Conservation (phyloP, 2,113 vertebrate genomes). For the Rhizomys pruinosus region DNA sequence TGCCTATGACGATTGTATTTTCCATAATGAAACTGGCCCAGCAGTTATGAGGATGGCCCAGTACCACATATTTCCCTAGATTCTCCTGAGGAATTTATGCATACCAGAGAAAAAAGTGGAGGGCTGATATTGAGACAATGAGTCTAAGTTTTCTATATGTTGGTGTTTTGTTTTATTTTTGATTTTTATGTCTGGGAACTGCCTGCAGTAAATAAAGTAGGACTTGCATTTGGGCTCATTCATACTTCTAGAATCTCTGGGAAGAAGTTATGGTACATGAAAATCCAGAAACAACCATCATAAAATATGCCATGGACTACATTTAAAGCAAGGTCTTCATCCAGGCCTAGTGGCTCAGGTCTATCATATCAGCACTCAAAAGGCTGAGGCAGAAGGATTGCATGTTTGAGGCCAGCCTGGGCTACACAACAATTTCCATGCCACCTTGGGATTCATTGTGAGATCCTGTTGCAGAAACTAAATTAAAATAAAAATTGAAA, state of each 20-base stretch:
- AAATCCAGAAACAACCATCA: constrained; percentile 18
- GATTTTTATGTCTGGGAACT: not conserved
- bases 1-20: not conserved
- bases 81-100: not conserved
- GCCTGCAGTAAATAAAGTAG: not conserved
- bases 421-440: not conserved
- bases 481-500: not conserved
- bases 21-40: not conserved
- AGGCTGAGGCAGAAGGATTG: not conserved
- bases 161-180: no score
- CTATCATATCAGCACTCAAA: not conserved
- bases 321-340: not conserved
- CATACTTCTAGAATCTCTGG: not conserved
- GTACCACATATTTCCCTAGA: not conserved
- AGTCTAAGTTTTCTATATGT: not conserved
- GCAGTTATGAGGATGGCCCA: not conserved
- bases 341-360: not conserved
- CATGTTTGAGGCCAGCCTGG: not conserved
- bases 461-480: not conserved
- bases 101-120: not conserved
- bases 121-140: not conserved
- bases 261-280: not conserved
- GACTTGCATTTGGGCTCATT: not conserved
- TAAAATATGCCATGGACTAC: not conserved
- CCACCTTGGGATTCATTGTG: not conserved